phyloP scores from a whole-genome alignment of 2,797 vertebrate species.

The Protonibea diacanthus region DNA sequence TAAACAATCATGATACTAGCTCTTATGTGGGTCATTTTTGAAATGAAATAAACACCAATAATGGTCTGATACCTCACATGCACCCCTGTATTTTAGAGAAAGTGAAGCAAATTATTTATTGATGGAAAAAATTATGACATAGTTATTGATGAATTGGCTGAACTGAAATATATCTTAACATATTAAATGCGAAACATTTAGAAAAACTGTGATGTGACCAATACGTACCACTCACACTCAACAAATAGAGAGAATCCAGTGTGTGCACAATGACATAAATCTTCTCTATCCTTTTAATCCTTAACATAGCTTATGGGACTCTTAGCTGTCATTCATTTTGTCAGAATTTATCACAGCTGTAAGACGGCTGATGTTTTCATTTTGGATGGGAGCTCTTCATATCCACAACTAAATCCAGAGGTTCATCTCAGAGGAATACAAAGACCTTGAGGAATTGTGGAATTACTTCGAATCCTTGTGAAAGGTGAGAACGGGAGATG shows the following conservation, averaged over 20 bases:
- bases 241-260: neutral
- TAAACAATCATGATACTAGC: neutral
- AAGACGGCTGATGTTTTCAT: neutral
- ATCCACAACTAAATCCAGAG: neutral
- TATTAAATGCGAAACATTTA: neutral
- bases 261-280: neutral
- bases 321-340: conserved; percentile 21
- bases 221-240: neutral
- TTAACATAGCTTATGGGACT: neutral
- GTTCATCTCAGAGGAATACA: neutral
- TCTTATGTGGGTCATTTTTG: neutral
- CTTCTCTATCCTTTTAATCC: neutral
- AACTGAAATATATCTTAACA: neutral
- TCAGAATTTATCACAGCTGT: neutral
- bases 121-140: neutral
- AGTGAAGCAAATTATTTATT: neutral
- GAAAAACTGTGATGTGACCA: neutral
- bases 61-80: neutral
- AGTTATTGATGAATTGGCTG: neutral
- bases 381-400: neutral
- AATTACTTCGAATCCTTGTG: conserved; percentile 17
- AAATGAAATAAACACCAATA: neutral
- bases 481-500: conserved; percentile 44
- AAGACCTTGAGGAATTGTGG: neutral
- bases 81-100: neutral